phyloP scores from a whole-genome alignment of 1,140 invertebrate genomes.

The Yoshiicerus persimilis region DNA sequence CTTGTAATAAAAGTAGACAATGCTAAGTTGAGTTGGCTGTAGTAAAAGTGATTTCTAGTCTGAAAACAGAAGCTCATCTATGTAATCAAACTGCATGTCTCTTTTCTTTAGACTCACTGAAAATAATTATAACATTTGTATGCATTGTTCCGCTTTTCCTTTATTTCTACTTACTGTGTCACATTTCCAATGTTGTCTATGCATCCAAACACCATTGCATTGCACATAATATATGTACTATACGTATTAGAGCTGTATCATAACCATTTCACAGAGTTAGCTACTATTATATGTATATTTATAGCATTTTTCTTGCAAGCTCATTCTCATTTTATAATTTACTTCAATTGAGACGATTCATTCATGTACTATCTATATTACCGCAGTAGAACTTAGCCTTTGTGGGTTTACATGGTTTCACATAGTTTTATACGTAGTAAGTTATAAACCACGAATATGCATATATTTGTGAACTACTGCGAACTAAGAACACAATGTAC shows the following conservation, averaged over 20 bases:
- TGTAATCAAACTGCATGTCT: neutral
- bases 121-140: conserved; percentile 13
- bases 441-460: neutral
- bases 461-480: no score
- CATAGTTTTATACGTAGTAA: neutral
- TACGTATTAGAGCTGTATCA: no score
- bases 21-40: neutral
- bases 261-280: no score
- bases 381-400: neutral
- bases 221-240: no score
- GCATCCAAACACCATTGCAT: no score
- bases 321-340: neutral
- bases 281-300: neutral
- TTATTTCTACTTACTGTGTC: neutral
- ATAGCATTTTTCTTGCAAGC: neutral
- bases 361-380: neutral
- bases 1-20: neutral
- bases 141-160: conserved; percentile 19
- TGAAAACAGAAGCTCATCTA: neutral
- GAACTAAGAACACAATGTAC: no score
- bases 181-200: neutral
- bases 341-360: neutral
- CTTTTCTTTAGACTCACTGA: neutral
- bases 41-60: conserved; percentile 4
- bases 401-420: neutral